Conservation (phyloP, 2,888 invertebrate species). For the Amphipyra berbera region DNA sequence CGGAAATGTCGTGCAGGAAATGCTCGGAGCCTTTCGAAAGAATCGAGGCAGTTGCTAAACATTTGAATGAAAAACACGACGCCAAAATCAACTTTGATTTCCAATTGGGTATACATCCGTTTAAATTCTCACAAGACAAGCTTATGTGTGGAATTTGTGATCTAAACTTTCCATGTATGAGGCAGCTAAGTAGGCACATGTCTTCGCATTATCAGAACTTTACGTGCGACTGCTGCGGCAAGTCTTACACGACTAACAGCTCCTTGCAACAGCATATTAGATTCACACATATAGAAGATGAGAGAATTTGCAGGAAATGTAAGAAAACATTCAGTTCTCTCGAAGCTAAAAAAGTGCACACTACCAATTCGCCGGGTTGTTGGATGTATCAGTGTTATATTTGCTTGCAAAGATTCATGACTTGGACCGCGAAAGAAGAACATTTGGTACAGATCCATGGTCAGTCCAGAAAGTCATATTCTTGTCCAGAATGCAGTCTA, state of each 20-base stretch:
- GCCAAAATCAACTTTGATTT: conserved; percentile 64
- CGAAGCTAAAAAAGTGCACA: conserved; percentile 74
- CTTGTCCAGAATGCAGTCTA: conserved; percentile 77
- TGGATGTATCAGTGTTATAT: conserved; percentile 78
- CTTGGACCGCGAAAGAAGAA: conserved; percentile 72
- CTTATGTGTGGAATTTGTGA: conserved; percentile 76
- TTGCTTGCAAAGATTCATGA: conserved; percentile 76
- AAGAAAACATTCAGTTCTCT: conserved; percentile 72
- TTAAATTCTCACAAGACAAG: conserved; percentile 73
- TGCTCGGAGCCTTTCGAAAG: conserved; percentile 67
- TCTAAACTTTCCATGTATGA: conserved; percentile 70
- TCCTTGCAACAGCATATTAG: conserved; percentile 75
- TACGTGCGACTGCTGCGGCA: conserved; percentile 82
- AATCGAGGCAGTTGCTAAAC: conserved; percentile 72
- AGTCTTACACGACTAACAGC: conserved; percentile 77
- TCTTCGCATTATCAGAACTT: conserved; percentile 77
- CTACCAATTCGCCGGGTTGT: conserved; percentile 69
- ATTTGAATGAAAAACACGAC: conserved; percentile 71
- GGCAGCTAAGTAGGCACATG: conserved; percentile 79
- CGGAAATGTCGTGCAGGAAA: conserved; percentile 75
- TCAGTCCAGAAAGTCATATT: conserved; percentile 65
- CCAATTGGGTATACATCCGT: conserved; percentile 80
- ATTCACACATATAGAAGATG: conserved; percentile 70
- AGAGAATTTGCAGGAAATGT: conserved; percentile 77
- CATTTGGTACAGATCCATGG: conserved; percentile 76